These are phyloP conservation scores for Pao palembangensis DNA, from an alignment of 2,113 vertebrate genomes.

Conservation along the genomic window DNA sequence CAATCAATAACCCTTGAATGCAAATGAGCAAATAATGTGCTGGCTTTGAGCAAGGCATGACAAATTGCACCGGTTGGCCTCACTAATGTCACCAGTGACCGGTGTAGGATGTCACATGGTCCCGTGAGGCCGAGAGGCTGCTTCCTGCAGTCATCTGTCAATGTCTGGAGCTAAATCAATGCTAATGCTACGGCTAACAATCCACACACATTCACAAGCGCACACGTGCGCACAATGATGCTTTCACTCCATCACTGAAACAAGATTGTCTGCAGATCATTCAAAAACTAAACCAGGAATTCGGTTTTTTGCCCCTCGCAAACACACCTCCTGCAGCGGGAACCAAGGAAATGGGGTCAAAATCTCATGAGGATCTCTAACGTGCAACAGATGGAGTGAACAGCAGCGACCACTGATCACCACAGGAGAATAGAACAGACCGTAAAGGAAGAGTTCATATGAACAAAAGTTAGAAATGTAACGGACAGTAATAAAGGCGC, in stretches of 20 bases:
- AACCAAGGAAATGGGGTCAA: neutral
- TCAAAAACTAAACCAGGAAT: too few species aligned
- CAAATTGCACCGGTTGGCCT: conserved; percentile 16
- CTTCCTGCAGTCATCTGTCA: conserved; percentile 24
- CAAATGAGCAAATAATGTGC: conserved; percentile 24
- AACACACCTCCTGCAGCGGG: neutral
- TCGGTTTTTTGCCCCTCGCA: too few species aligned
- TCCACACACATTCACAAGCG: conserved; percentile 3
- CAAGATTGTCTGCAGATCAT: too few species aligned
- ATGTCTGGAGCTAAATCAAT: conserved; percentile 15
- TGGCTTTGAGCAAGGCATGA: conserved; percentile 19
- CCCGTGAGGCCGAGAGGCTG: conserved; percentile 7
- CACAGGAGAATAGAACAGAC: too few species aligned
- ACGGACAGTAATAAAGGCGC: too few species aligned
- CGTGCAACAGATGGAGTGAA: conserved; percentile 16
- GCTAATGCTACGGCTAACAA: conserved; percentile 45
- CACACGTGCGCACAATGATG: too few species aligned
- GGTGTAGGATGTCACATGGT: conserved; percentile 6
- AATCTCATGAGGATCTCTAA: conserved; percentile 8
- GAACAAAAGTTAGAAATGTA: too few species aligned
- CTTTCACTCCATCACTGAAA: too few species aligned
- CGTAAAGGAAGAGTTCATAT: too few species aligned
- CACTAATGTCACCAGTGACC: conserved; percentile 18
- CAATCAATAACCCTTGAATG: conserved; percentile 31
- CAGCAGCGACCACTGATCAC: too few species aligned